These are phyloP conservation scores for Antechinus stuartii DNA, from an alignment of 2,113 vertebrate genomes.

Conservation along the genomic window DNA sequence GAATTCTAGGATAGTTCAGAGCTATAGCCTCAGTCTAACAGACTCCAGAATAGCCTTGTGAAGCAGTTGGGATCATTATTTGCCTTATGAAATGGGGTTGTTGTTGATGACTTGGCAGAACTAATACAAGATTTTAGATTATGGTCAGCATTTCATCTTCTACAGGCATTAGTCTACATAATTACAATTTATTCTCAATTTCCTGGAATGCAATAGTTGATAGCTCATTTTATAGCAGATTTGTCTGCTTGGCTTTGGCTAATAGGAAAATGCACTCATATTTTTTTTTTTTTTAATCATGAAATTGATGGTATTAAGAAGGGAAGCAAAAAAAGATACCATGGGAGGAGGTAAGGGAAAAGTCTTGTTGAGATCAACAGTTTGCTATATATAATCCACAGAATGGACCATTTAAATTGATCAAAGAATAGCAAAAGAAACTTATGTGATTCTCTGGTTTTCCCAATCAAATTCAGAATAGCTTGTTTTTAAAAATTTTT, in stretches of 20 bases:
- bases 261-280: background rate
- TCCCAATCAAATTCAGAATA: background rate
- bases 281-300: conserved; percentile 2
- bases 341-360: background rate
- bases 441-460: background rate
- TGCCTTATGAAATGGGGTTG: background rate
- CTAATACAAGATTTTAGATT: conserved; percentile 4
- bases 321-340: conserved; percentile 12
- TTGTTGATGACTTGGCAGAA: conserved; percentile 27
- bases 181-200: conserved; percentile 36
- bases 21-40: background rate
- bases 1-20: background rate
- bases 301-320: background rate
- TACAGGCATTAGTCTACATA: conserved; percentile 5
- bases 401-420: background rate
- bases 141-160: conserved; percentile 27
- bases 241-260: conserved; percentile 41
- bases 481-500: too few relatives aligned
- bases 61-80: background rate
- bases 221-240: background rate
- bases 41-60: conserved; percentile 9
- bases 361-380: background rate
- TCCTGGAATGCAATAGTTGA: background rate
- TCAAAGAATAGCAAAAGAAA: background rate
- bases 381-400: conserved; percentile 27